Percentiles rank a stretch among this genome's conserved stretches.
These are phyloP conservation scores for Tauraco erythrolophus DNA, from an alignment of 2,113 vertebrate genomes.

Conservation along the genomic window DNA sequence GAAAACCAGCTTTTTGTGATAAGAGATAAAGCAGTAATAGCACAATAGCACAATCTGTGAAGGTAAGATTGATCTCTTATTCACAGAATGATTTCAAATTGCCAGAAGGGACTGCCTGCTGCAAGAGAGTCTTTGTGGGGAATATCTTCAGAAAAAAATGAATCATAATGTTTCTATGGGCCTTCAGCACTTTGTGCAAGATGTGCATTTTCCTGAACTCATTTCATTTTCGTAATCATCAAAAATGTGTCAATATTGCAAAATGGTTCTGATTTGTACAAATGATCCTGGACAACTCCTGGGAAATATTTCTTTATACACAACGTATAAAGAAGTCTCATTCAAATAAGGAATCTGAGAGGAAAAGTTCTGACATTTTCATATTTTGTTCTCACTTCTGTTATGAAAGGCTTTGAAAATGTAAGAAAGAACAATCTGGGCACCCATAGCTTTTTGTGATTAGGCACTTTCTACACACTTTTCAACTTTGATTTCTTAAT, in stretches of 20 bases:
- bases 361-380: not conserved
- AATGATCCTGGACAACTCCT: not conserved
- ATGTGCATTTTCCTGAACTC: not conserved
- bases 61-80: not conserved
- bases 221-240: not conserved
- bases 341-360: not conserved
- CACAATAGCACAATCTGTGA: not conserved
- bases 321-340: not conserved
- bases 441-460: not conserved
- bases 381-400: not conserved
- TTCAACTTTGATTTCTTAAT: not conserved
- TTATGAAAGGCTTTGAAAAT: not conserved
- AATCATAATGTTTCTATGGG: not conserved
- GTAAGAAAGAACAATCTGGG: not conserved
- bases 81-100: conserved; percentile 1
- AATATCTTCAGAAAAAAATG: not conserved
- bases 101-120: not conserved
- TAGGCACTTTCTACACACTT: not conserved
- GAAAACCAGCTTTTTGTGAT: conserved; percentile 15
- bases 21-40: not conserved
- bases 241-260: not conserved
- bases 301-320: not conserved
- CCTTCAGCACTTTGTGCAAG: not conserved
- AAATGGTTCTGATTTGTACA: not conserved
- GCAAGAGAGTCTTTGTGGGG: not conserved